A percentile compares a stretch with the other conserved stretches of the same genome.
Evolutionary conservation across 2,888 invertebrate species (phyloP).

Genomic region (Platycnemis pennipes): DNA sequence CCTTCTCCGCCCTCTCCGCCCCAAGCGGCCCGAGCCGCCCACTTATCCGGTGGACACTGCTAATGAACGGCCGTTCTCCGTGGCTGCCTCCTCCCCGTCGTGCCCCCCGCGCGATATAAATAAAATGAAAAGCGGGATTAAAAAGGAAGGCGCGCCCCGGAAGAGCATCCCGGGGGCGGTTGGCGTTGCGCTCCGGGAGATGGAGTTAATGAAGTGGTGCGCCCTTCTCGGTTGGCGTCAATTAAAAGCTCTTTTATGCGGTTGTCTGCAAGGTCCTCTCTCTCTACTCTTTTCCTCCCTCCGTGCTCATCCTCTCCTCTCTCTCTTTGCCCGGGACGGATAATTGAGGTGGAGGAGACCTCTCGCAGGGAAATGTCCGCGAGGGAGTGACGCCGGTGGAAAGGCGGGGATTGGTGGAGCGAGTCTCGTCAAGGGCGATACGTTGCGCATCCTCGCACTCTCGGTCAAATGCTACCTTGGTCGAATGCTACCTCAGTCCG

Average conservation of each 20-base stretch:
- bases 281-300: neutral
- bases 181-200: conserved; percentile 57
- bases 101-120: conserved; percentile 37
- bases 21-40: neutral
- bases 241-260: conserved; percentile 67
- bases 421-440: neutral
- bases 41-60: conserved; percentile 42
- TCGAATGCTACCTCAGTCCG: too few relatives aligned
- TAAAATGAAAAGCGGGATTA: conserved; percentile 47
- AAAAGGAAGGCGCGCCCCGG: conserved; percentile 4
- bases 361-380: neutral
- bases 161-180: conserved; percentile 43
- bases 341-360: conserved; percentile 20
- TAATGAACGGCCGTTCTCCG: conserved; percentile 57
- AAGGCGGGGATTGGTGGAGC: too few relatives aligned
- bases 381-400: neutral
- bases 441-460: too few relatives aligned
- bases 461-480: too few relatives aligned
- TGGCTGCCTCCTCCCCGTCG: conserved; percentile 1
- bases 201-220: conserved; percentile 63
- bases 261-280: conserved; percentile 41
- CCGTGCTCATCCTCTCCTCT: neutral
- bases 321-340: conserved; percentile 28
- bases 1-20: neutral
- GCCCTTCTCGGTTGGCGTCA: conserved; percentile 63